phyloP scores from a whole-genome alignment of 2,113 vertebrate genomes.

The Rhinopithecus roxellana region DNA sequence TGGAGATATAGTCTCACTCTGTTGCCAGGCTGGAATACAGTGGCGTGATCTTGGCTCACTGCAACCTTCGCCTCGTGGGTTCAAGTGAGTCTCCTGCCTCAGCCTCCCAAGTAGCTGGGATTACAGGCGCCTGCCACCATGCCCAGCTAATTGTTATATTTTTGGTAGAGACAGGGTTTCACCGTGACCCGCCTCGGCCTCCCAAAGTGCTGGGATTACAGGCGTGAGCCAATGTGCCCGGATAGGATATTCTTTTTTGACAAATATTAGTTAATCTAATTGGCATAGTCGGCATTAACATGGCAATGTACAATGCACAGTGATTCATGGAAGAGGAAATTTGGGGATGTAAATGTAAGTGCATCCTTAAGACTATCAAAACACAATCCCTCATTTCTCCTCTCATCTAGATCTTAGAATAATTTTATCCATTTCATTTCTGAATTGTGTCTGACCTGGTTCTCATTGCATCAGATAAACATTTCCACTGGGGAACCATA shows the following conservation, averaged over 20 bases:
- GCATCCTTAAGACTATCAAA: not conserved
- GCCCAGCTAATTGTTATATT: too few species aligned
- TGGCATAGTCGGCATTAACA: not conserved
- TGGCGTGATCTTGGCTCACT: too few species aligned
- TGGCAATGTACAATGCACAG: not conserved
- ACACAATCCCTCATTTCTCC: not conserved
- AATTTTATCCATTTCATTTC: not conserved
- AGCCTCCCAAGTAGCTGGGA: too few species aligned
- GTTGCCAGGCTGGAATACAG: too few species aligned
- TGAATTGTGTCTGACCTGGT: not conserved
- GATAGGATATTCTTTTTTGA: too few species aligned
- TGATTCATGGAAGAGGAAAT: not conserved
- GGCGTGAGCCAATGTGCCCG: too few species aligned
- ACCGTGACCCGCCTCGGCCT: accelerated
- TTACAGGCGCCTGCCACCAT: too few species aligned
- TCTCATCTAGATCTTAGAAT: not conserved
- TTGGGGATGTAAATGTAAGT: not conserved
- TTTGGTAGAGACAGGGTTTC: too few species aligned
- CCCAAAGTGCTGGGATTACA: too few species aligned
- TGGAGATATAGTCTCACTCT: too few species aligned
- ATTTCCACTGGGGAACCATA: not conserved
- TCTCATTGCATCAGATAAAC: not conserved
- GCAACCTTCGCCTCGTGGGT: too few species aligned
- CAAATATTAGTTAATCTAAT: not conserved
- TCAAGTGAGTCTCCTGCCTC: too few species aligned